Base-by-base conservation (phyloP, 2,888 invertebrate species). In the Synanthedon andrenaeformis region DNA sequence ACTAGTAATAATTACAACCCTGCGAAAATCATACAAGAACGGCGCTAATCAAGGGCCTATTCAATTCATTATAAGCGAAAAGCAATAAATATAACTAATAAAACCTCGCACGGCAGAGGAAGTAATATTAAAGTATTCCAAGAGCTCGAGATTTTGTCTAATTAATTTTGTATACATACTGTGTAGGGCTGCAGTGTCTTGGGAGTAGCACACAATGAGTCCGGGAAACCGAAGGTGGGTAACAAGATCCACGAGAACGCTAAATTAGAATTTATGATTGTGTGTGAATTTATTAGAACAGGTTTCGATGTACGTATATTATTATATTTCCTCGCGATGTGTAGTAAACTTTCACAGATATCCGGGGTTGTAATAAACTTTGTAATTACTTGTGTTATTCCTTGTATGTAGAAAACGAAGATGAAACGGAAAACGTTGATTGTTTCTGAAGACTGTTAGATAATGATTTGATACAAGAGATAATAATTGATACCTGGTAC, bases 201-300 rank as follows among this genome's bases (percentile, higher is more conserved):
- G 87, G 83, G 86, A 83, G 79, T 74, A 76, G 76, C 80, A 77
- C 69, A 85, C 85, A 85, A 82, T 80, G 79, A 80, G 76, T 74
- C 70, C 75, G 77, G 76, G 76, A 79, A 78, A 81, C 83, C 78
- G 77, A 28, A 80, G 68, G 78, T 68, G 78, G 74, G 72, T 71
- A 85, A 85, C 83, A 74, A 75, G 87, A 87, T 83, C 77, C 83
- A 69, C 72, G 74, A 75, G 75, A 78, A 74, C 68, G 78, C 75
- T 77, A 87, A 87, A 87, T 87, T 84, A 83, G 80, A 86, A 87
- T 87, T 86, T 87, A 87, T 86, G 85, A 86, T 83, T 86, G 84
- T 83, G 79, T 82, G 82, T 83, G 79, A 86, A 83, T 82, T 84
- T 86, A 78, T 82, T 80, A 76, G 76, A 79, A 78, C 78, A 76